phyloP scores from a whole-genome alignment of 2,113 vertebrate species.

The Muscicapa adusta region DNA sequence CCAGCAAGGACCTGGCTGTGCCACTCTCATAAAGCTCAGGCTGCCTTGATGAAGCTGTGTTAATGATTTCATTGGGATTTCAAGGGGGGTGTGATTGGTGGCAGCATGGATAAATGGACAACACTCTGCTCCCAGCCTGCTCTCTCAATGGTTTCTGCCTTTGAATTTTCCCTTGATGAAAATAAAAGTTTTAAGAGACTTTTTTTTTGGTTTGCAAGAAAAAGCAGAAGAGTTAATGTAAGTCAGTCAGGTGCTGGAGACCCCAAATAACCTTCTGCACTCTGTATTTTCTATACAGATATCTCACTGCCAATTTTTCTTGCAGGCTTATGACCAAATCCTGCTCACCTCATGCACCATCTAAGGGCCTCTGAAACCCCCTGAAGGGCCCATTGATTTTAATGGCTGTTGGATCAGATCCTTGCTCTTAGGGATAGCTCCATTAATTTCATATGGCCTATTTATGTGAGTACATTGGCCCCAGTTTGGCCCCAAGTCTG shows the following conservation, averaged over 20 bases:
- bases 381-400: background rate
- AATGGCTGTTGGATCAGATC: background rate
- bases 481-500: background rate
- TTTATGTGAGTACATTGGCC: background rate
- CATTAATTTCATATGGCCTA: background rate
- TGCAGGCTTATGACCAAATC: background rate
- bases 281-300: background rate
- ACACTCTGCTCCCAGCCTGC: background rate
- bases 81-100: background rate
- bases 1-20: background rate
- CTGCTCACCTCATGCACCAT: background rate
- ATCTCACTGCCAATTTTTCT: background rate
- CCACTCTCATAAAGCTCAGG: background rate
- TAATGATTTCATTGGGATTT: background rate
- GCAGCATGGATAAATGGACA: background rate
- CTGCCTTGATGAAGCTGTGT: background rate
- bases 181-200: background rate
- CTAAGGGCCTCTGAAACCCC: background rate
- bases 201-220: background rate
- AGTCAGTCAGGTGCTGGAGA: background rate
- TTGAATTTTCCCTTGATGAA: background rate
- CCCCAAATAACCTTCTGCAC: background rate
- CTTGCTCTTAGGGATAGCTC: background rate
- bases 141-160: background rate
- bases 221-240: background rate